phyloP scores from a whole-genome alignment of 23 tunicate species.

The Trididemnum clinides region DNA sequence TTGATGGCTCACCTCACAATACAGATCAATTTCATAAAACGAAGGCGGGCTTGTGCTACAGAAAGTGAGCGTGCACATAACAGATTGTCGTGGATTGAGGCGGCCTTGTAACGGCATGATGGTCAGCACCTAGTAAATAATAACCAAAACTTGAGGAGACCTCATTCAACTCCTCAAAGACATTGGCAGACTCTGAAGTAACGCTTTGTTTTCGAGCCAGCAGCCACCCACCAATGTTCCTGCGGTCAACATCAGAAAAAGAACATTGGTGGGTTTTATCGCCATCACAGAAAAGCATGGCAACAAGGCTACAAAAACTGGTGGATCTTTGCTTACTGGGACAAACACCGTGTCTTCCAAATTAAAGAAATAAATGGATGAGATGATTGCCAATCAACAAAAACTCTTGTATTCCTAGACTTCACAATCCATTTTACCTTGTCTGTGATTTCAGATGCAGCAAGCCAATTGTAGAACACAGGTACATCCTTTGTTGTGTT shows the following conservation, averaged over 20 bases:
- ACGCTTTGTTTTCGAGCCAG: no score
- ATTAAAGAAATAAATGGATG: no score
- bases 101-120: slow-evolving; percentile 65
- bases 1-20: slow-evolving; percentile 90
- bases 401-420: no score
- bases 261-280: no score
- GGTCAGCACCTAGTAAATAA: slow-evolving; percentile 51
- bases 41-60: slow-evolving; percentile 84
- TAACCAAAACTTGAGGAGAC: not conserved
- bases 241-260: no score
- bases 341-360: no score
- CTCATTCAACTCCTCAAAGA: not conserved
- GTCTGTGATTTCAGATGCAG: slow-evolving; percentile 69
- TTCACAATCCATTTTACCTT: slow-evolving; percentile 69
- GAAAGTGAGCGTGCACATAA: slow-evolving; percentile 60
- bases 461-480: slow-evolving; percentile 78
- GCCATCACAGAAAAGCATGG: no score
- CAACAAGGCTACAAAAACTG: no score
- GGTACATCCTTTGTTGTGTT: slow-evolving; percentile 71
- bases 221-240: no score
- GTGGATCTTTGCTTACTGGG: no score
- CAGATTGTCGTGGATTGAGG: slow-evolving; percentile 60
- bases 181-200: not conserved
- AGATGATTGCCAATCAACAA: no score
- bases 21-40: slow-evolving; percentile 72